Evolutionary conservation across 2,888 invertebrate species (phyloP).

Genomic region (Himalopsyche anomala): DNA sequence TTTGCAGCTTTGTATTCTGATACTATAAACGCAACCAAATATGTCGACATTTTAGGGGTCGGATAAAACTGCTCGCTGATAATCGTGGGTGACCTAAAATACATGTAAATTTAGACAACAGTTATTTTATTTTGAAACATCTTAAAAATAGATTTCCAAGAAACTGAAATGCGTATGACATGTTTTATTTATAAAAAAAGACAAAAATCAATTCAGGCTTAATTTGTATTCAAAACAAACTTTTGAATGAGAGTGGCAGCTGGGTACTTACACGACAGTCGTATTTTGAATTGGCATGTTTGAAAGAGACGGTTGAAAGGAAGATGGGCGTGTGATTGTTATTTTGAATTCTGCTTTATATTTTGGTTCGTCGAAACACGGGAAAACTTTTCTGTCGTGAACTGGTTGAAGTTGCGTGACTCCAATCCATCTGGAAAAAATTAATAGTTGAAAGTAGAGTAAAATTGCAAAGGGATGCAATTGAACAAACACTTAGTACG

Average conservation of each 20-base stretch:
- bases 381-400: conserved; percentile 88
- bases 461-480: neutral
- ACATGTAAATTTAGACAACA: neutral
- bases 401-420: conserved; percentile 89
- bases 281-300: conserved; percentile 81
- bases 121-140: too few species aligned
- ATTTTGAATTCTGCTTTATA: conserved; percentile 88
- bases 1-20: conserved; percentile 79
- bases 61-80: conserved; percentile 74
- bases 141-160: too few species aligned
- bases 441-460: neutral
- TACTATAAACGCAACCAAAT: conserved; percentile 90
- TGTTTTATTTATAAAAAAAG: too few species aligned
- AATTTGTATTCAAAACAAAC: too few species aligned
- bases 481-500: too few species aligned
- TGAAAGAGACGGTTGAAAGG: conserved; percentile 77
- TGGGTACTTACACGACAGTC: neutral
- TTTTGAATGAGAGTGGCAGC: too few species aligned
- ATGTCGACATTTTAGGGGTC: conserved; percentile 86
- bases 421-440: conserved; percentile 81
- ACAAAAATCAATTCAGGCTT: too few species aligned
- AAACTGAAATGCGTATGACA: too few species aligned
- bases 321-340: conserved; percentile 78
- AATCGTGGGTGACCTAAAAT: conserved; percentile 60
- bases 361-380: conserved; percentile 91